These are phyloP conservation scores for Myotis myotis DNA, from an alignment of 2,797 vertebrate species.

Conservation along the genomic window DNA sequence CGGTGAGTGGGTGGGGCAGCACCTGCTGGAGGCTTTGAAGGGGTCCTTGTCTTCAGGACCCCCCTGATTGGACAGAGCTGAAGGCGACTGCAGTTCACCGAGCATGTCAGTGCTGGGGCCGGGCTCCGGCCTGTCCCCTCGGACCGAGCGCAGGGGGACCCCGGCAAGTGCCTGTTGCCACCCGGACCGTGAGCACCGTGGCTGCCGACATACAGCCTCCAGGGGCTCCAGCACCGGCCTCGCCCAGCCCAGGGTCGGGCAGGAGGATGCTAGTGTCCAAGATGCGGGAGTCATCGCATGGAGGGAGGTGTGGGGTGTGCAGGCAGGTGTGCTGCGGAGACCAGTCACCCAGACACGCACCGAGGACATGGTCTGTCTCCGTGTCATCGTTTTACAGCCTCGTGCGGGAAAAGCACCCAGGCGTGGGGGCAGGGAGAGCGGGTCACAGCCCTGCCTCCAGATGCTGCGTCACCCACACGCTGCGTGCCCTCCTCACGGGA, in stretches of 20 bases:
- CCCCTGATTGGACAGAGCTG: not conserved
- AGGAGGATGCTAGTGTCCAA: not conserved
- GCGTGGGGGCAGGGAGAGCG: not conserved
- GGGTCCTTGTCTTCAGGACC: not conserved
- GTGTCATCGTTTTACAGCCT: not conserved
- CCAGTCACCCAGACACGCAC: not conserved
- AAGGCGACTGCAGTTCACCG: too few relatives aligned
- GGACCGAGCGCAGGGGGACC: not conserved
- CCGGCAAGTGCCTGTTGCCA: not conserved
- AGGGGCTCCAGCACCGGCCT: not conserved
- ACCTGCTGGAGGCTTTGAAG: not conserved
- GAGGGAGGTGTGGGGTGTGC: not conserved
- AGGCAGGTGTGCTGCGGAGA: not conserved
- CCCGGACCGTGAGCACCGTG: not conserved
- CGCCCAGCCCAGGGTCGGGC: not conserved
- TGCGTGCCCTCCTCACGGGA: not conserved
- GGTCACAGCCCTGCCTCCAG: not conserved
- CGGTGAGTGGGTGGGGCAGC: too few relatives aligned
- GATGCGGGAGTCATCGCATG: accelerated
- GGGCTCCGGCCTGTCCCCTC: not conserved
- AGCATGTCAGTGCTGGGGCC: not conserved
- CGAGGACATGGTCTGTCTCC: accelerated
- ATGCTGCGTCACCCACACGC: accelerated
- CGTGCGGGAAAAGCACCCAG: accelerated
- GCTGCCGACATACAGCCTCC: not conserved